Base-by-base conservation (phyloP, 2,888 invertebrate genomes). In the Scaptomyza cyrtandrae region DNA sequence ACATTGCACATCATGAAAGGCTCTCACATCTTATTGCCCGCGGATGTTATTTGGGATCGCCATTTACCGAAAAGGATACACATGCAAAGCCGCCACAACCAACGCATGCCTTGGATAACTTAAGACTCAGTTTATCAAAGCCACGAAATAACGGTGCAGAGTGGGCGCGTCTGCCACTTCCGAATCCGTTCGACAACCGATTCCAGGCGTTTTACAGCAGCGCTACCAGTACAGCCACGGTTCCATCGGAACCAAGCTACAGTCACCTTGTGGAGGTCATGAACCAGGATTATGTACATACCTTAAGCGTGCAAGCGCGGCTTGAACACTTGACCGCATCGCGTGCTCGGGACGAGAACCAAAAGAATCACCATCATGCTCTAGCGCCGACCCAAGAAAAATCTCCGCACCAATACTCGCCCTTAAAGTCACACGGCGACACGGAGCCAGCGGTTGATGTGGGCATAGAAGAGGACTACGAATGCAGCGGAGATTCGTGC, bases 1-100 rank as follows among this genome's bases (percentile, higher is more conserved):
- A 92, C 53, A 91, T 92, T 75, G 90, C 90, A 50, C 92, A 92
- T 49, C 91, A 91, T 57, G 92, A 92, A 62, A 90, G 92, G 52
- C 85, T 92, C 57, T 86, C 90, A 44, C 92, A 92, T 71, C 71
- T 92, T 14, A 89, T 92, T 49, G 78, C 91, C 60, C 87, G 84
- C 78, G 88, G 90, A 29, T 76, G 86, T 54, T 89, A 86, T 61
- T 66, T 90, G 48, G 78, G 76, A 1, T 60, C 80, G 1, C 66
- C 77, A 0, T 71, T 67, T 44, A 43, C 55, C 45, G 53, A 64
- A 19, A 86, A 83, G 59, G 75, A 77, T 39, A 57, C 62, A 0
- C 80, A 62, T 27, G 16, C 58, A 0, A 71, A 69, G n/a, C 46
- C 67, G 19, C 55, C 71, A 7, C 60, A 75, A 50, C 56, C 81